Evolutionary conservation across 2,797 vertebrate species (phyloP).

Genomic region (Rhyacichthys aspro): DNA sequence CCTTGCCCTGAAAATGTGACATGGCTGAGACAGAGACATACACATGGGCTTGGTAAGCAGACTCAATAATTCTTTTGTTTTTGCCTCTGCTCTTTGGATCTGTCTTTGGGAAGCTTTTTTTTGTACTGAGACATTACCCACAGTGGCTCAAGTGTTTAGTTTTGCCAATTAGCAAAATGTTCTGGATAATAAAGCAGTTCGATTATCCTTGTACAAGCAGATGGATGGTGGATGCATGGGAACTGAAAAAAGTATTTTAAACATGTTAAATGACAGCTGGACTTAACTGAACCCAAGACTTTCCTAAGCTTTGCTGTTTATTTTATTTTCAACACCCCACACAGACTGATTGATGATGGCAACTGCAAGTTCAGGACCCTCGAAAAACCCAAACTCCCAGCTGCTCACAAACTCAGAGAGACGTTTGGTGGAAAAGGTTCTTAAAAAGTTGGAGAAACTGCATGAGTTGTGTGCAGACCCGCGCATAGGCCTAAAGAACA

Average conservation of each 20-base stretch:
- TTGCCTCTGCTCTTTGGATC: not conserved
- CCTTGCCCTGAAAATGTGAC: conserved; percentile 19
- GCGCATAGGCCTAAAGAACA: conserved; percentile 78
- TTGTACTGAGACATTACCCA: too few relatives aligned
- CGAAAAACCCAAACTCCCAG: conserved; percentile 35
- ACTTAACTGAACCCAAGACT: conserved; percentile 22
- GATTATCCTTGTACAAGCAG: conserved; percentile 5
- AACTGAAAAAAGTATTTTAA: conserved; percentile 7
- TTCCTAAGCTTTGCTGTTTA: not conserved
- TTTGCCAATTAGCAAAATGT: not conserved
- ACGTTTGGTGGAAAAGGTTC: conserved; percentile 72
- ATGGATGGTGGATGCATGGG: conserved; percentile 15
- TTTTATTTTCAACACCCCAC: conserved; percentile 8
- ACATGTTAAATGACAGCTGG: conserved; percentile 1
- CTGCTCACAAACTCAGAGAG: conserved; percentile 52
- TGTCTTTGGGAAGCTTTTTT: conserved; percentile 5
- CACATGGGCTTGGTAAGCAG: conserved; percentile 30
- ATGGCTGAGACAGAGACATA: conserved; percentile 29
- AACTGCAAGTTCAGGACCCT: conserved; percentile 38
- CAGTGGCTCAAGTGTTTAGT: not conserved
- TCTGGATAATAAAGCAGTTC: conserved; percentile 19
- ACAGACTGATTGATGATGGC: conserved; percentile 65
- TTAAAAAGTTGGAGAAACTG: conserved; percentile 78
- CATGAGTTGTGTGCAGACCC: conserved; percentile 72
- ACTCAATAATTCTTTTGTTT: conserved; percentile 18